Evolutionary conservation across 2,888 invertebrate genomes (phyloP), one percentile per base, ranked within the genome.

Genomic region (Macroteleia sp.): DNA sequence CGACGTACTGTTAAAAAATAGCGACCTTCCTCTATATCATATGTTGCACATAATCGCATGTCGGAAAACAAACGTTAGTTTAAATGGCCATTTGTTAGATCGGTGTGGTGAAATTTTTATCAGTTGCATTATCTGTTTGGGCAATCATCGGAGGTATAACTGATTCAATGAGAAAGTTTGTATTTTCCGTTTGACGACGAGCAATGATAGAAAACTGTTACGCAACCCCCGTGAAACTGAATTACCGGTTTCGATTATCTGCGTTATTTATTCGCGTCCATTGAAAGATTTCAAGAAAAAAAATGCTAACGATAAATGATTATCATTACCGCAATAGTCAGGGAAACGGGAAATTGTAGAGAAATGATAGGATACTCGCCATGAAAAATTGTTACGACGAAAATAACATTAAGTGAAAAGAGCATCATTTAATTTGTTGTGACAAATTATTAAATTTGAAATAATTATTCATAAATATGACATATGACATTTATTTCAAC

Each of bases 121-220:
- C 9, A 19, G 19, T 6, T n/a, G 17, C 30, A 30, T 74, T 67
- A 74, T 74, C 74, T 61, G 19, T 59, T 54, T 54, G 61, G 36
- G 20, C 39, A 54, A 74, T 74, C 74, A 39, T 39, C 28, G 44
- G 17, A 46, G 46, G 74, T 50, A 54, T 39, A 56, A 54, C 67
- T 30, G 74, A 74, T 74, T 12, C 61, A 59, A 39, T 30, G 67
- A 74, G 74, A 74, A 74, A 74, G 74, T 67, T 64, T 19, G 44
- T 52, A 48, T 67, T 66, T 74, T 74, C 36, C 41, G 32, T 54
- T 46, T 61, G 50, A 44, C 74, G 48, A 59, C 41, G 44, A 66
- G 25, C 30, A 46, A 67, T 74, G 66, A 74, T 74, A 74, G 46
- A 74, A 74, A 74, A 74, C 22, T 41, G 44, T 74, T 74, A 57